Evolutionary conservation across 2,113 vertebrate genomes (phyloP), one percentile per base, ranked within the genome.

Genomic region (Enhydra lutris): DNA sequence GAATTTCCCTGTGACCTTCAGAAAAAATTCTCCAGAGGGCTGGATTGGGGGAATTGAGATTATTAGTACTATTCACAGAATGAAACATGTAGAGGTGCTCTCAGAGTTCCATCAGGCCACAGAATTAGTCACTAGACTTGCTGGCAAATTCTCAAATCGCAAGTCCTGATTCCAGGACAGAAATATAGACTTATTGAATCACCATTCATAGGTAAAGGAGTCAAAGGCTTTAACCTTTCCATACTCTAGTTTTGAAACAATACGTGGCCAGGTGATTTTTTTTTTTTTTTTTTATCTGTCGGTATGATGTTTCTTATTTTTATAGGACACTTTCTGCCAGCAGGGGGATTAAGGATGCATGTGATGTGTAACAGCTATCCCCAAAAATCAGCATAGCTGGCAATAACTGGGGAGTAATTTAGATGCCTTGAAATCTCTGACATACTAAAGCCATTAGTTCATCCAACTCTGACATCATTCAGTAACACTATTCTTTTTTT

Each of bases 371-470:
- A 92, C 76, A 89, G 95, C 31, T 97, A 88, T 97, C 97, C 78
- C 84, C 73, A 82, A 98, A 63, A 97, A 87, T 96, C 95, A 97
- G 55, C n/a, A 63, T 95, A 94, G 76, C 50, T 98, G 96, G 86
- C 79, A 65, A 57, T 55, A 94, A 92, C 95, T 98, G 96, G 67
- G 97, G 95, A 98, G 87, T 95, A 97, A 95, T 95, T 98, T 96
- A 97, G 39, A 97, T 83, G 36, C 83, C 76, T 98, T 97, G 96
- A 98, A 98, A 97, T 98, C 67, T 86, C 96, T 96, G 96, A 94
- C 67, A 96, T 36, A 65, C 88, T 45, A 97, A 97, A 96, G 74
- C 67, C 34, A 86, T 71, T 20, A 94, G 34, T 94, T 92, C 55
- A 69, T 76, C 61, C 55, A 94, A 96, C 36, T 81, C 83, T 87